Percentiles rank a stretch among this genome's conserved stretches.
Conservation (phyloP, 2,888 invertebrate species). For the Idaea aversata region DNA sequence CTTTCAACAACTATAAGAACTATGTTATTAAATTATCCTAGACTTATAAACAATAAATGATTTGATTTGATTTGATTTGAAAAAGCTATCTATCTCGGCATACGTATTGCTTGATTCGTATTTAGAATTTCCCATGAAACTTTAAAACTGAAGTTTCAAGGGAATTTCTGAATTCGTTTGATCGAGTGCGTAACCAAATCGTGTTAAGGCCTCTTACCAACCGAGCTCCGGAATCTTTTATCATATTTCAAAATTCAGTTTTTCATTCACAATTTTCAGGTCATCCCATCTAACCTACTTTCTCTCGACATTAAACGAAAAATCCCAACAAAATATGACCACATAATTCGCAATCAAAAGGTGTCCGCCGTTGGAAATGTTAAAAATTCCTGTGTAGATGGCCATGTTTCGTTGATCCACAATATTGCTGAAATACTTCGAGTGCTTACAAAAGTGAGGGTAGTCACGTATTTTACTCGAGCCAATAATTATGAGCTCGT, state of each 20-base stretch:
- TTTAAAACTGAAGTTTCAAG: too few relatives aligned
- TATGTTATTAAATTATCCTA: too few relatives aligned
- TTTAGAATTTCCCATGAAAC: too few relatives aligned
- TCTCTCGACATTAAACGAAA: neutral
- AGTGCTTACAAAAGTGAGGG: slow-evolving; percentile 18
- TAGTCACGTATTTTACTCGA: neutral
- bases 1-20: too few relatives aligned
- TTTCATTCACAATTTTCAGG: neutral
- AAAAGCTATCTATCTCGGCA: too few relatives aligned
- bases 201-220: too few relatives aligned
- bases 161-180: too few relatives aligned
- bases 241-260: neutral
- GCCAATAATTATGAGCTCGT: slow-evolving; percentile 1
- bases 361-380: slow-evolving; percentile 30
- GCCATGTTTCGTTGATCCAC: slow-evolving; percentile 28
- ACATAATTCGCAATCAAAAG: slow-evolving; percentile 28
- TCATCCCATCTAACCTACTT: neutral
- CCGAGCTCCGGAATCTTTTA: too few relatives aligned
- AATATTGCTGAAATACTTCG: slow-evolving; percentile 36
- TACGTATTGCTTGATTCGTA: too few relatives aligned
- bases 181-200: too few relatives aligned
- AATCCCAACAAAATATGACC: neutral
- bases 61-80: too few relatives aligned
- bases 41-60: too few relatives aligned
- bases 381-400: slow-evolving; percentile 32